Evolutionary conservation across 2,113 vertebrate genomes (phyloP), one percentile per base, ranked within the genome.

Genomic region (Dromaius novaehollandiae): DNA sequence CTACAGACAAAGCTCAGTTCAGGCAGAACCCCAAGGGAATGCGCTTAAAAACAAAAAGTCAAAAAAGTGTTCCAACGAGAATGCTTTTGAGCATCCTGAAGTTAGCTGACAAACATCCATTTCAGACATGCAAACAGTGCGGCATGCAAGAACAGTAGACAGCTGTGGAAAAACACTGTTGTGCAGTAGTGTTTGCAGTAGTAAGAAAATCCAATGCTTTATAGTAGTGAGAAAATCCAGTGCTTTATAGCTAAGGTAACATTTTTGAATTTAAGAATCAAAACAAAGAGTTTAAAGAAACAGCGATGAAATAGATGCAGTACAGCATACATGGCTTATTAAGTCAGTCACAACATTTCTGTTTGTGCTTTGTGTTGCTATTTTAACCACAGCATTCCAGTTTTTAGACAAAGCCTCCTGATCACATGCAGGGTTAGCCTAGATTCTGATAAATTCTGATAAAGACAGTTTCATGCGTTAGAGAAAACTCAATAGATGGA

Each of bases 381-480:
- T 88, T 95, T 92, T 88, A 93, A 92, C 63, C 32, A 89, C 78
- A 92, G 70, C 88, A 18, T 88, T 96, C 74, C 91, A 78, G 82
- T 88, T 96, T 95, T 95, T 95, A 94, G 97, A 95, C 89, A 96
- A 92, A 95, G 68, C 90, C 56, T 68, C 38, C 74, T 63, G 55
- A 55, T 86, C 64, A 81, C 94, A 92, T 71, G 81, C 93, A 93
- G 94, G 60, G 77, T 91, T 93, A 96, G 87, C 64, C 71, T 87
- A 81, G 81, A 94, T 97, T 96, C 94, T 38, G 38, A 38, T 94
- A 96, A 96, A 97, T 96, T 97, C 87, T 91, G 88, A 95, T 91
- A 95, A 95, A 93, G 90, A 25, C 20, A 2, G n/a, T 94, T 97
- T 95, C 88, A 51, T 96, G 91, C 80, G 40, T 89, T 94, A 93